Evolutionary conservation across 2,888 invertebrate species (phyloP), one percentile per base, ranked within the genome.

Genomic region (Pyrgus malvae): DNA sequence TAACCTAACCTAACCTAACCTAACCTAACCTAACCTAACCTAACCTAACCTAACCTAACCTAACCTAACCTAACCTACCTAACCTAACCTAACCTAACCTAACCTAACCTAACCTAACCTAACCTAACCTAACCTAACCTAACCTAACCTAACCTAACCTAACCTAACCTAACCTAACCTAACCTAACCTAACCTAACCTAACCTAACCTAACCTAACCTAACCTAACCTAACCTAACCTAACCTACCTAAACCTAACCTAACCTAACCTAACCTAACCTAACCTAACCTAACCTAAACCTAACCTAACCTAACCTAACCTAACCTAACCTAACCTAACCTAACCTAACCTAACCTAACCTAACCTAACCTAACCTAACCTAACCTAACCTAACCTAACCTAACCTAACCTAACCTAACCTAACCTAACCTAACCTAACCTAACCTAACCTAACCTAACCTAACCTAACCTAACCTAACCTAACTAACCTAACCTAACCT

Each of bases 221-320:
- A 56, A 56, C 56, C 56, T 38, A 46, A 54, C 55, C n/a, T n/a
- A n/a, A n/a, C n/a, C n/a, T n/a, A n/a, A n/a, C n/a, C n/a, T n/a
- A n/a, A n/a, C n/a, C n/a, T 57, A 57, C 49, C 57, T 55, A 55
- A 55, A 57, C 57, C 57, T 57, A 57, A 57, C 57, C 57, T 57
- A 57, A 57, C 57, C 57, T 57, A 57, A 57, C 57, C 57, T 57
- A 57, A 57, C 57, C 57, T 57, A 57, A 57, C 57, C 57, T 57
- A 57, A 57, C 57, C 57, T 57, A 57, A 57, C 57, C 57, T 57
- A 57, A 57, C n/a, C n/a, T n/a, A n/a, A n/a, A n/a, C n/a, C n/a
- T n/a, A n/a, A n/a, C n/a, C n/a, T n/a, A n/a, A n/a, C 57, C 57
- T 57, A 58, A 58, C 58, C 57, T 57, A 57, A 57, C 57, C 57